Evolutionary conservation across 2,888 invertebrate genomes (phyloP), one percentile per base, ranked within the genome.

Genomic region (Pristionchus entomophagus): DNA sequence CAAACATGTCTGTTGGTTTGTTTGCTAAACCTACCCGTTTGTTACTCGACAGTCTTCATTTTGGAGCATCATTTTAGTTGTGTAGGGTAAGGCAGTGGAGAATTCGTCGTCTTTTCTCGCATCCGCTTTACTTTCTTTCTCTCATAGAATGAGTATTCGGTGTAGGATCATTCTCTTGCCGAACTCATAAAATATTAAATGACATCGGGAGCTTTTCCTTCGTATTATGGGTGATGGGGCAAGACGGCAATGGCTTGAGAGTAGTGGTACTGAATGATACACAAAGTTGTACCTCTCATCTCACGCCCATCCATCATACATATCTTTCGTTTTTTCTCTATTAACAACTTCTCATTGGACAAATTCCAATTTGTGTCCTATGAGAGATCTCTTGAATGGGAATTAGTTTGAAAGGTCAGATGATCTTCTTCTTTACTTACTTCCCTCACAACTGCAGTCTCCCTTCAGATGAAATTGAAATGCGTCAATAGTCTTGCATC

Each of bases 171-270:
- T 45, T 73, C 41, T 17, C 41, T 45, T n/a, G 73, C 73, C 41
- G 73, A 73, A 73, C 73, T 73, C 73, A 73, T 73, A 73, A 73
- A 73, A 41, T 45, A 73, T 38, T 73, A 73, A 73, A 73, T 45
- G 73, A 19, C 73, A 73, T 73, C 73, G 38, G 73, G 73, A 17
- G 73, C 73, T 1, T 73, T 73, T 73, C 73, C 41, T 22, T 19
- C n/a, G 41, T 73, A 73, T n/a, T 73, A 73, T 73, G n/a, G 26
- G 45, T 73, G 26, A 45, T 41, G 38, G 73, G 26, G 73, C 41
- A 69, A 29, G 32, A 12, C 26, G 73, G 45, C 73, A 5, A 22
- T 41, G 19, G 4, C 22, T 26, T 41, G n/a, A 35, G 35, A 32
- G 56, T 56, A 22, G 38, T 73, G 73, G 73, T 73, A 73, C 73